Conservation (phyloP, 2,888 invertebrate species). For the Xylocampa areola region DNA sequence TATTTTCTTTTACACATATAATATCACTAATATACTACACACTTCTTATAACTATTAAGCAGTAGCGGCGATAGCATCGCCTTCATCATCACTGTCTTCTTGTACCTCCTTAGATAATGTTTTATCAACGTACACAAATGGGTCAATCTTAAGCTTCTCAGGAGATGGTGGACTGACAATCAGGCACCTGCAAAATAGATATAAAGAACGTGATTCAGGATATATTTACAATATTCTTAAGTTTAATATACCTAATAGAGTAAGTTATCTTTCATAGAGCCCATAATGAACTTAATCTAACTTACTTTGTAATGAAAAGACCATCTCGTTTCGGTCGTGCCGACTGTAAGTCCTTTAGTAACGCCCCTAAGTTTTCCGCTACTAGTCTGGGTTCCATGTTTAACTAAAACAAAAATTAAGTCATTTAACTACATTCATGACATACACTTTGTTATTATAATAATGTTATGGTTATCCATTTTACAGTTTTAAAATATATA, state of each 20-base stretch:
- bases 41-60: conserved; percentile 60
- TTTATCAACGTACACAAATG: conserved; percentile 86
- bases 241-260: no score
- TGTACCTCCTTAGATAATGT: conserved; percentile 77
- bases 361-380: conserved; percentile 92
- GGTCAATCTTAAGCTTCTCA: conserved; percentile 92
- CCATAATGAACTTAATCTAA: not conserved
- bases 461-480: no score
- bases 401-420: conserved; percentile 87
- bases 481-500: no score
- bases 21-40: conserved; percentile 52
- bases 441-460: no score
- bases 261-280: no score
- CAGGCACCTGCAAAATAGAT: conserved; percentile 89
- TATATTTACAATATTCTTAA: no score
- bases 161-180: conserved; percentile 91
- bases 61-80: conserved; percentile 72
- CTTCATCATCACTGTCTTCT: conserved; percentile 85
- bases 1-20: conserved; percentile 59
- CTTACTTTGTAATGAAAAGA: conserved; percentile 92
- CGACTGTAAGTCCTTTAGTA: conserved; percentile 91
- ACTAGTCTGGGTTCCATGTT: conserved; percentile 93
- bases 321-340: conserved; percentile 92
- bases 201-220: no score
- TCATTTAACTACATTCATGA: no score